A percentile compares a stretch with the other conserved stretches of the same genome.
Conservation (phyloP, 1,140 invertebrate species). For the Drosophila insularis region DNA sequence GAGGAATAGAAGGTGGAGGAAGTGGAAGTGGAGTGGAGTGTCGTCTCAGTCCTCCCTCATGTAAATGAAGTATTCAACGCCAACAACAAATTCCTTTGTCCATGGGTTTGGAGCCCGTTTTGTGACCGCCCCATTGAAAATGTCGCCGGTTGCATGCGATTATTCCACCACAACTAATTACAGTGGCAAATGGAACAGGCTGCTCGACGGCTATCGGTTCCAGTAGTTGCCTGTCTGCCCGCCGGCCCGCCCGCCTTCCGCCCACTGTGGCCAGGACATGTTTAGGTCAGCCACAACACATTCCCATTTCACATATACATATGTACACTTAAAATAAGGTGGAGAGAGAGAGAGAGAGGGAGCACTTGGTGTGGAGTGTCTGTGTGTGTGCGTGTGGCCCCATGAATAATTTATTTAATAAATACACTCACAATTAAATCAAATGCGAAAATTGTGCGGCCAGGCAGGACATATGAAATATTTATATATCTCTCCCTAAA, state of each 20-base stretch:
- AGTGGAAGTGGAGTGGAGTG: neutral
- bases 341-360: slow-evolving; percentile 38
- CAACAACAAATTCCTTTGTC: slow-evolving; percentile 60
- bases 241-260: neutral
- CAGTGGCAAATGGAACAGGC: slow-evolving; percentile 65
- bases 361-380: slow-evolving; percentile 38
- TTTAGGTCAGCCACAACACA: slow-evolving; percentile 77
- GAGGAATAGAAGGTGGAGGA: neutral
- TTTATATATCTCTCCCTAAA: neutral
- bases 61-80: slow-evolving; percentile 44
- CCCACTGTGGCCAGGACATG: slow-evolving; percentile 60
- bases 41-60: slow-evolving; percentile 31
- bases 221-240: neutral
- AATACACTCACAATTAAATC: slow-evolving; percentile 80
- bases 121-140: slow-evolving; percentile 33
- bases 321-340: neutral
- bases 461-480: slow-evolving; percentile 10
- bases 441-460: slow-evolving; percentile 65
- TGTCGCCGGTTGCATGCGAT: slow-evolving; percentile 72
- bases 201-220: slow-evolving; percentile 7
- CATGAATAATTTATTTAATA: slow-evolving; percentile 81
- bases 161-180: slow-evolving; percentile 81
- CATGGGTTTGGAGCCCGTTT: neutral
- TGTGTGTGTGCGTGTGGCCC: slow-evolving; percentile 28
- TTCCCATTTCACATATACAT: slow-evolving; percentile 41